phyloP scores from a whole-genome alignment of 2,888 invertebrate species.

The Eupithecia dodoneata region DNA sequence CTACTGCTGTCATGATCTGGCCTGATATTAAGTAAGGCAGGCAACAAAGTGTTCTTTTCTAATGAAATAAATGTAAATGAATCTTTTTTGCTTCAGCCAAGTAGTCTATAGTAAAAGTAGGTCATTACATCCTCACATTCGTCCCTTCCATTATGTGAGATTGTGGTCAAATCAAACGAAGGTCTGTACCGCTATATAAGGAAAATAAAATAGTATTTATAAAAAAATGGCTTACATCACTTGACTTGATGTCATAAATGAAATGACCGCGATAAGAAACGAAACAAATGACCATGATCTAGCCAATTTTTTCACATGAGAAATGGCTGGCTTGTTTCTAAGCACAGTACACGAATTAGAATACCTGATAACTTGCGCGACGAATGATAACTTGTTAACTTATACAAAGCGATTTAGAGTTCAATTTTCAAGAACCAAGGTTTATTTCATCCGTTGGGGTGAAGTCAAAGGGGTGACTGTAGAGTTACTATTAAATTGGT shows the following conservation, averaged over 20 bases:
- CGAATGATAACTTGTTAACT: neutral
- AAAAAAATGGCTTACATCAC: neutral
- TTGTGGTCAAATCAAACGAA: too few species aligned
- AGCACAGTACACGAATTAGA: conserved; percentile 4
- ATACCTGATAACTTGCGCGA: neutral
- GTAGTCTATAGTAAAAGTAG: neutral
- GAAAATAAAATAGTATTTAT: neutral
- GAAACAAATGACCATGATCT: neutral
- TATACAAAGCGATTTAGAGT: neutral
- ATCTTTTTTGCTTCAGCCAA: neutral
- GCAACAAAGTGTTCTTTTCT: neutral
- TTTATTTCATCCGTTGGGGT: neutral
- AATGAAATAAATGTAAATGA: neutral
- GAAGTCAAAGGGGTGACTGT: conserved; percentile 1
- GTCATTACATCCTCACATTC: neutral
- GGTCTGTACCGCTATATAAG: too few species aligned
- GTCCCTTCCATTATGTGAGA: neutral
- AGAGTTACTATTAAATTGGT: neutral
- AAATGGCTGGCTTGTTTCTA: neutral
- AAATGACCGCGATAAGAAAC: neutral
- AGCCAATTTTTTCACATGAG: neutral
- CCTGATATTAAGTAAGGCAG: neutral
- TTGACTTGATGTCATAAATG: neutral
- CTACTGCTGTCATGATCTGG: neutral
- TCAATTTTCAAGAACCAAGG: neutral